Evolutionary conservation across 2,888 invertebrate species (phyloP), one percentile per base, ranked within the genome.

Genomic region (Ichneumon xanthorius): DNA sequence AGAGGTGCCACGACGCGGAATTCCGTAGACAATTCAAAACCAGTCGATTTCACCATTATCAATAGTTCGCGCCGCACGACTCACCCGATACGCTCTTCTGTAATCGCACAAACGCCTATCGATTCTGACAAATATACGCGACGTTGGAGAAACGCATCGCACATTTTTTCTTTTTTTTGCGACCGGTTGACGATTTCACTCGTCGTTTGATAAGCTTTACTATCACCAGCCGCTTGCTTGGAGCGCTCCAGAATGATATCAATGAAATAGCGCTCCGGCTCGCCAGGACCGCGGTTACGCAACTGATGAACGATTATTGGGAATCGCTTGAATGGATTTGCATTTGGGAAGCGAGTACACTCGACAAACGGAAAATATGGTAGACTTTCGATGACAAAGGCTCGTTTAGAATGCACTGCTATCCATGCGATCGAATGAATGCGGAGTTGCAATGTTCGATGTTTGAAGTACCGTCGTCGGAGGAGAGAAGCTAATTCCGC

Each of bases 21-120:
- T 86, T 88, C 86, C 88, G 86, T 81, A 83, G 87, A 88, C 88
- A 84, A 88, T 88, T 85, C 87, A 65, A n/a, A 33, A 80, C 85
- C 80, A 85, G 77, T 87, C 87, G 86, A 87, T 87, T 87, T 85
- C 82, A 88, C 84, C 84, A 78, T 77, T 33, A 48, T 14, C 63
- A 63, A 63, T n/a, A 72, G 76, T 85, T 85, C 37, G 45, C 40
- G 11, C 22, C 26, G 48, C 22, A 4, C 65, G 14, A 68, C 40
- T 61, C 19, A 30, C 14, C 26, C 77, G 40, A 50, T 53, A 45
- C 55, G 67, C 53, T 63, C 70, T 63, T 75, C 63, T 70, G 76
- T 78, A 75, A 87, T 87, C 85, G 30, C 45, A 53, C 48, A 70
- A 73, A 45, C 40, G 72, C 71, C 16, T 40, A 65, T 58, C 4